phyloP scores from a whole-genome alignment of 2,113 vertebrate species.

The Microcebus lehilahytsara region DNA sequence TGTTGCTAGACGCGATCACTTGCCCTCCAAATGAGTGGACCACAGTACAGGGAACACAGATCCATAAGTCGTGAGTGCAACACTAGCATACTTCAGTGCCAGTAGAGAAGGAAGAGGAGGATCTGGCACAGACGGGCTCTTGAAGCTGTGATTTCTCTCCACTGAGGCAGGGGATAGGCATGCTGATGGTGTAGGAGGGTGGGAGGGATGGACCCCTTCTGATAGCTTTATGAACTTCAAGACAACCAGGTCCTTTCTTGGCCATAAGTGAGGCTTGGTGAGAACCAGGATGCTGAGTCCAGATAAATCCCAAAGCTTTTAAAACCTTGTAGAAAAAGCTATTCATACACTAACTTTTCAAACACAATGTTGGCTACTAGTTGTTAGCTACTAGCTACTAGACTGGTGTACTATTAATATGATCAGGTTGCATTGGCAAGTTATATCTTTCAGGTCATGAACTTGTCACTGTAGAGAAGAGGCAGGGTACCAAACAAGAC shows the following conservation, averaged over 20 bases:
- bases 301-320: background rate
- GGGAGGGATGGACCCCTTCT: accelerated
- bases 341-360: background rate
- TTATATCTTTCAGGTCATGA: background rate
- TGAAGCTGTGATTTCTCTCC: background rate
- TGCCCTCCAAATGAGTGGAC: background rate
- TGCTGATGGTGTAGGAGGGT: too few relatives aligned
- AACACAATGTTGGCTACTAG: background rate
- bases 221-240: background rate
- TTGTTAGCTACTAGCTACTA: background rate
- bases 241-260: background rate
- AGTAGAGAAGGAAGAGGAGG: background rate
- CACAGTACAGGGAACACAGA: accelerated
- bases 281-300: background rate
- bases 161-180: background rate
- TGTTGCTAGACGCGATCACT: background rate
- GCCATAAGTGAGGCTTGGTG: background rate
- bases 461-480: background rate
- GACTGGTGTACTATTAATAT: too few relatives aligned
- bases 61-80: background rate
- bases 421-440: background rate
- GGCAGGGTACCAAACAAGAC: background rate
- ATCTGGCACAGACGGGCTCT: background rate
- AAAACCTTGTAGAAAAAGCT: background rate
- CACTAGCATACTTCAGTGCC: background rate